These are phyloP conservation scores for Semotilus atromaculatus DNA, from an alignment of 2,797 vertebrate genomes.

Conservation along the genomic window DNA sequence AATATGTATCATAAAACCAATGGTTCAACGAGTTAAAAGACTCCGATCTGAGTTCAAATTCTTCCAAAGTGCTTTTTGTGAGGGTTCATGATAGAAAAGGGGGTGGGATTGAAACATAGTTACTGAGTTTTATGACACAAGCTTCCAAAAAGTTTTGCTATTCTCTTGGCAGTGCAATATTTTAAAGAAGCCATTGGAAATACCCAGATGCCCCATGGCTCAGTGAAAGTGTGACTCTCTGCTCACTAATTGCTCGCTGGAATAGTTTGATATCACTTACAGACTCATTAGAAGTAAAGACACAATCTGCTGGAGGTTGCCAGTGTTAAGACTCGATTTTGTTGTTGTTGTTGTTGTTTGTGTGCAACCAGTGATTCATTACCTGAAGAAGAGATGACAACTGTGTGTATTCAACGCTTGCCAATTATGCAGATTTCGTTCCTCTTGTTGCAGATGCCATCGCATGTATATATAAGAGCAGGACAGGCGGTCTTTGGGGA, in stretches of 20 bases:
- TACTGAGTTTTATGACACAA: neutral
- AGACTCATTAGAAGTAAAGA: conserved; percentile 54
- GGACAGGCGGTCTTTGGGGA: conserved; percentile 54
- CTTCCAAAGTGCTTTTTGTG: neutral
- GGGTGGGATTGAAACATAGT: neutral
- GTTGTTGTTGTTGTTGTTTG: conserved; percentile 58
- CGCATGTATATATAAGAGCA: conserved; percentile 37
- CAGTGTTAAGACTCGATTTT: conserved; percentile 51
- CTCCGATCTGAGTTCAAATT: neutral
- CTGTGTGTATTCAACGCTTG: conserved; percentile 40
- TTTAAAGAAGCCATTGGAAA: conserved; percentile 2
- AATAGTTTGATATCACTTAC: conserved; percentile 46
- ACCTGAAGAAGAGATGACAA: conserved; percentile 56
- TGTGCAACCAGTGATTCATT: conserved; percentile 61
- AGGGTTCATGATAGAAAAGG: neutral
- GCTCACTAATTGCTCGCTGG: conserved; percentile 42
- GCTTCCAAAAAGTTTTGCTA: neutral
- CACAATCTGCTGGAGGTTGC: conserved; percentile 57
- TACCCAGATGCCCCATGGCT: conserved; percentile 21
- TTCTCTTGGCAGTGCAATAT: neutral
- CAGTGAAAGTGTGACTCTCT: conserved; percentile 11
- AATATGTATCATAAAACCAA: neutral
- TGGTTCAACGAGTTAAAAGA: neutral
- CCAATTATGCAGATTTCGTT: conserved; percentile 69
- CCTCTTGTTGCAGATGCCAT: conserved; percentile 56